These are phyloP conservation scores for Xenops minutus DNA, from an alignment of 2,797 vertebrate species.

Conservation along the genomic window DNA sequence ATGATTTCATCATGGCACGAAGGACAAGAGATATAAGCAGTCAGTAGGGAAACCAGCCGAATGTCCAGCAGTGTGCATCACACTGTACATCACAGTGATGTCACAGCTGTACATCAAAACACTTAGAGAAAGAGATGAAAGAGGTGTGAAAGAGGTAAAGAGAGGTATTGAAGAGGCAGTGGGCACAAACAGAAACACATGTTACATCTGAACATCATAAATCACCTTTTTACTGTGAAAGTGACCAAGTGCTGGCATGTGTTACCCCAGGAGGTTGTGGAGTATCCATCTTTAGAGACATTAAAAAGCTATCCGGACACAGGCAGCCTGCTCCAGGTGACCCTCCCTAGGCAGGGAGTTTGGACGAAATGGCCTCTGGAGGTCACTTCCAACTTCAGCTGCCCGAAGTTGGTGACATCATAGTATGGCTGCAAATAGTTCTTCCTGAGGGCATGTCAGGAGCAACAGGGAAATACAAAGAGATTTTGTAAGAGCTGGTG, in stretches of 20 bases:
- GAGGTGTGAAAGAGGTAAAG: neutral
- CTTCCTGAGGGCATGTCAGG: neutral
- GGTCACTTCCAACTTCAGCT: neutral
- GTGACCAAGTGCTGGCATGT: neutral
- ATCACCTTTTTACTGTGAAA: neutral
- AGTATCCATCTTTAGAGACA: neutral
- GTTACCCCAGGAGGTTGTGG: neutral
- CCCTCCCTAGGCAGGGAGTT: neutral
- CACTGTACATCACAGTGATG: neutral
- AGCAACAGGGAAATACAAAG: neutral
- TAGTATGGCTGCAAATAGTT: neutral
- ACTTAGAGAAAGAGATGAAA: neutral
- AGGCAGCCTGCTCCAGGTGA: neutral
- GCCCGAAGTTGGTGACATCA: neutral
- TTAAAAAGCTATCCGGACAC: neutral
- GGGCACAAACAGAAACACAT: neutral
- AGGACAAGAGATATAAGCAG: neutral
- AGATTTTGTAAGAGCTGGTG: neutral
- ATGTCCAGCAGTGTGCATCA: neutral
- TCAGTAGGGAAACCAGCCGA: neutral
- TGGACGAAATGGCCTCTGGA: neutral
- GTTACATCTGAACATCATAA: neutral
- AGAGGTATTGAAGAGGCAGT: neutral
- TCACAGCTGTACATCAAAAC: neutral
- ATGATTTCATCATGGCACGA: neutral